phyloP scores from a whole-genome alignment of 2,888 invertebrate genomes.

The Caenorhabditis sinica region DNA sequence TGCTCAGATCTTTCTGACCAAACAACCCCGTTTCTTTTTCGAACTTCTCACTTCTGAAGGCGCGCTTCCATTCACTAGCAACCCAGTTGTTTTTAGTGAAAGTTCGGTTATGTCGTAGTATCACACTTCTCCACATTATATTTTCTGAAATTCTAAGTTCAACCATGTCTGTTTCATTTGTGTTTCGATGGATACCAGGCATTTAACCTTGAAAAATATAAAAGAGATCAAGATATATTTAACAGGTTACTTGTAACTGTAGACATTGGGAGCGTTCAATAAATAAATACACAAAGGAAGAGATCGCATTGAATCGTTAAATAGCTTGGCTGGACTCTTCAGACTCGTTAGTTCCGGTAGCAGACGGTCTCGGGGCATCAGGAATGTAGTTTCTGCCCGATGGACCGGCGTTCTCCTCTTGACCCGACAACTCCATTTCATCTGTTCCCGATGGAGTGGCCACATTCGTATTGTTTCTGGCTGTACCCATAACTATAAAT shows the following conservation, averaged over 20 bases:
- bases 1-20: constrained; percentile 73
- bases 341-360: constrained; percentile 36
- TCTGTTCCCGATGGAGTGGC: constrained; percentile 29
- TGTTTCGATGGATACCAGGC: constrained; percentile 31
- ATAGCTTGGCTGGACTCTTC: constrained; percentile 58
- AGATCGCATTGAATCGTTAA: constrained; percentile 12
- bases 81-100: constrained; percentile 22
- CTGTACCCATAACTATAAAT: background rate
- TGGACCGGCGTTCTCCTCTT: constrained; percentile 34
- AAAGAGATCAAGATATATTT: constrained; percentile 36
- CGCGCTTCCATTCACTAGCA: constrained; percentile 13
- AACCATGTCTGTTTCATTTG: background rate
- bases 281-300: constrained; percentile 15
- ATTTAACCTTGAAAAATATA: constrained; percentile 26
- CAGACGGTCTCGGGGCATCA: constrained; percentile 59
- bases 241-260: constrained; percentile 5
- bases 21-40: constrained; percentile 75
- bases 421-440: constrained; percentile 42
- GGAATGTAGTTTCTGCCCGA: constrained; percentile 39
- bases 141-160: background rate
- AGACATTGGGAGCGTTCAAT: constrained; percentile 23
- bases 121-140: constrained; percentile 52
- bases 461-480: background rate
- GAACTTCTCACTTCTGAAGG: constrained; percentile 21
- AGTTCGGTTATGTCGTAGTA: constrained; percentile 29